Percentiles rank a stretch among this genome's conserved stretches.
phyloP scores from a whole-genome alignment of 2,113 vertebrate genomes.

The Rhinichthys klamathensis region DNA sequence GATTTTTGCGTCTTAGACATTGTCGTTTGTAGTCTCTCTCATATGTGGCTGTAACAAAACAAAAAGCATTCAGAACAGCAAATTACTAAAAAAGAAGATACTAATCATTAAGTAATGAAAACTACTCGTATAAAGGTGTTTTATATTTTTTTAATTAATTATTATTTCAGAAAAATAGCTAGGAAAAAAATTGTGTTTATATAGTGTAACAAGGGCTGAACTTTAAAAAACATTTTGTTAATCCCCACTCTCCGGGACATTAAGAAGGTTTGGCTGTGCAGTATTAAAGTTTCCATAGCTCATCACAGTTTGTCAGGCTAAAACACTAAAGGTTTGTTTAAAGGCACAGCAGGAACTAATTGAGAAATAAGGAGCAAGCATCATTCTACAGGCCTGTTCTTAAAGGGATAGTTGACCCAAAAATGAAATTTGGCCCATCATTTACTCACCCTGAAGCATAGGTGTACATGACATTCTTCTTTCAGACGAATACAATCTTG shows the following conservation, averaged over 20 bases:
- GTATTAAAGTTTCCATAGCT: neutral
- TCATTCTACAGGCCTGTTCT: neutral
- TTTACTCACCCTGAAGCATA: no score
- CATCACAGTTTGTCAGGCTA: neutral
- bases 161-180: neutral
- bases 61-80: neutral
- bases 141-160: neutral
- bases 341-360: neutral
- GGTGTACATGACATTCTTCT: no score
- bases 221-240: neutral
- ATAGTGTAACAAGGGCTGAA: neutral
- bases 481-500: no score
- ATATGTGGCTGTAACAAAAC: conserved; percentile 63
- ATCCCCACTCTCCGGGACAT: neutral
- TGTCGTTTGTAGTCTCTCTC: conserved; percentile 66
- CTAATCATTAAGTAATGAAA: neutral
- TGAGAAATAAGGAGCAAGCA: neutral
- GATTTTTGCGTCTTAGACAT: conserved; percentile 96
- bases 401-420: no score
- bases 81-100: neutral
- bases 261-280: neutral
- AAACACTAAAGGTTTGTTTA: conserved; percentile 13
- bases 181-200: neutral
- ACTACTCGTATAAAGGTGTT: no score
- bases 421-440: no score